Base-by-base conservation (phyloP, 1,140 invertebrate species). In the Himalopsyche phryganea region DNA sequence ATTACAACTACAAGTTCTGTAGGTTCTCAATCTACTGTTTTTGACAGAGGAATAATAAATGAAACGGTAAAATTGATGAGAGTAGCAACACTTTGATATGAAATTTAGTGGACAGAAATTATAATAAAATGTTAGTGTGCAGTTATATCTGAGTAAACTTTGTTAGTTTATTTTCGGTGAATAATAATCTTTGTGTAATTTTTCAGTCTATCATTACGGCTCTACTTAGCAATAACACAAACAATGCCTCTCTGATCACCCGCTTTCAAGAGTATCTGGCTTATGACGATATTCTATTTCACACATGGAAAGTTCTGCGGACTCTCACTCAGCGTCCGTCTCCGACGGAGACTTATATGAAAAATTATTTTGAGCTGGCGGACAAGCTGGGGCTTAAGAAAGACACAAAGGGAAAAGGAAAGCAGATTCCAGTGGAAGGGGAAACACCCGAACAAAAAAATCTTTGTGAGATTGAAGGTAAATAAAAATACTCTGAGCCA, bases 341-440 rank as follows among this genome's bases (percentile, higher is more conserved):
- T 40, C 81, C 83, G 23, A 81, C 78, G 45, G 78, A 83, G 60
- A 68, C 76, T 36, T 87, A 86, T 67, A 83, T 88, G 51, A 77
- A 83, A 54, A 91, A 90, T 72, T 84, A 87, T 63, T 70, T 91
- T 19, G 78, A 83, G 49, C 69, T 91, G 13, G 65, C 90, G 20
- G 80, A 88, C 67, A 82, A 82, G 69, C 67, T 87, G 52, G 69
- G 79, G 62, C 65, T 81, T 4, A 70, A 72, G 32, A 80, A 81
- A 66, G 80, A 81, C 13, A 67, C 66, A 1, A 71, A 75, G 40
- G 69, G 36, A 5, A 74, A 74, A 35, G 59, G 40, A 14, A 76
- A 71, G 42, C 40, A 50, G 42, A 66, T 67, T 66, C 66, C 68
- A 13, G 49, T 66, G 41, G 28, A 65, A 6, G 61, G 67, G 6